A percentile compares a stretch with the other conserved stretches of the same genome.
These are phyloP conservation scores for Paramormyrops kingsleyae DNA, from an alignment of 2,113 vertebrate species.

Conservation along the genomic window DNA sequence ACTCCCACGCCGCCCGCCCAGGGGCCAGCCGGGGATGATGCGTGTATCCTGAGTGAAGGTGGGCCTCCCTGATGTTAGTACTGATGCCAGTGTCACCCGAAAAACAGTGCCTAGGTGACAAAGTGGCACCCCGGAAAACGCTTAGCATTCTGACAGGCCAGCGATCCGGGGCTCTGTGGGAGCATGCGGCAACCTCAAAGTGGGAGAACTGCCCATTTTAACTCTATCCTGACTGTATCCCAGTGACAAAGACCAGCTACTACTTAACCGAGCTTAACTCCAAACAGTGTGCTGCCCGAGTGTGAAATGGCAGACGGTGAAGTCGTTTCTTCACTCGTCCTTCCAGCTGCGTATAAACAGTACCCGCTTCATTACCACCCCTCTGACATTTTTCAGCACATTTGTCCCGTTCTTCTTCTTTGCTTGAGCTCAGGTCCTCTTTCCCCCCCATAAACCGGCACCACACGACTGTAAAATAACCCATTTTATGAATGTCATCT, in stretches of 20 bases:
- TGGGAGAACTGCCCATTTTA: not conserved
- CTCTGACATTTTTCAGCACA: not conserved
- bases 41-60: not conserved
- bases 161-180: not conserved
- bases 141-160: not conserved
- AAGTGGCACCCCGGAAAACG: not conserved
- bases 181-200: not conserved
- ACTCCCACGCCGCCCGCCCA: not conserved
- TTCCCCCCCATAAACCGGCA: not conserved
- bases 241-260: not conserved
- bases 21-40: not conserved
- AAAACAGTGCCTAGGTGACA: not conserved
- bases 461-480: not conserved
- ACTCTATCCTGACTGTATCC: not conserved
- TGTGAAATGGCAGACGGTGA: not conserved
- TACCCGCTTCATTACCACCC: not conserved
- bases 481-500: slow-evolving; percentile 1
- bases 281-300: not conserved
- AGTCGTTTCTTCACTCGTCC: not conserved
- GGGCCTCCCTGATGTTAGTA: not conserved
- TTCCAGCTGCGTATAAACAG: not conserved
- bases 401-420: not conserved
- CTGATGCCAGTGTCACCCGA: not conserved
- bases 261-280: no score
- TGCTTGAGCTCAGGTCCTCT: not conserved